Percentiles rank a stretch among this genome's conserved stretches.
phyloP scores from a whole-genome alignment of 2,797 vertebrate species.

The Silurus lanzhouensis region DNA sequence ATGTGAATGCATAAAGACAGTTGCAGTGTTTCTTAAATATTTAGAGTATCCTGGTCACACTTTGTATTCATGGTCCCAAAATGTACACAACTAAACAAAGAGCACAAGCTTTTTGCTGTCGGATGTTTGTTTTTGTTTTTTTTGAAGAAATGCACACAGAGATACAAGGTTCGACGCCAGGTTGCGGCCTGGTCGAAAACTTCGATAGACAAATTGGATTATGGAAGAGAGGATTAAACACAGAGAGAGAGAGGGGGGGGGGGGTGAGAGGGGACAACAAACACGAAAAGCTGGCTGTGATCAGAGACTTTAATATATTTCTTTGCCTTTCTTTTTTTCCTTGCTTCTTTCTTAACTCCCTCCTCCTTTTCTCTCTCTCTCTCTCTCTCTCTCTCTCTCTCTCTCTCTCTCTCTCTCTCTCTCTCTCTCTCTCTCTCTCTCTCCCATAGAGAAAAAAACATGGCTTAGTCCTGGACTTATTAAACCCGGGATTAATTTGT shows the following conservation, averaged over 20 bases:
- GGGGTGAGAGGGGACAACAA: constrained; percentile 86
- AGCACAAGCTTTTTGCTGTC: neutral
- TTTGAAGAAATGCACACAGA: neutral
- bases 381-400: constrained; percentile 8
- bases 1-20: neutral
- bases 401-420: constrained; percentile 50
- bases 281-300: constrained; percentile 96
- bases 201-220: constrained; percentile 99
- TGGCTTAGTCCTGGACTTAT: constrained; percentile 94
- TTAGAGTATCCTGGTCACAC: neutral
- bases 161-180: constrained; percentile 27
- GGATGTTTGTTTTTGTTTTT: neutral
- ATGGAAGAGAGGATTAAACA: constrained; percentile 98
- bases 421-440: constrained; percentile 16
- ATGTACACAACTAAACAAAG: constrained; percentile 5
- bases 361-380: constrained; percentile 34
- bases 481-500: constrained; percentile 98
- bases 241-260: constrained; percentile 34
- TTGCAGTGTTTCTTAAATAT: neutral
- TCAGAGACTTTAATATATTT: constrained; percentile 99
- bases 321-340: constrained; percentile 71
- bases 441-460: constrained; percentile 72
- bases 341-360: constrained; percentile 64
- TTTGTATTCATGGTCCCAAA: neutral
- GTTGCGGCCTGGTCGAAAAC: constrained; percentile 68